phyloP scores from a whole-genome alignment of 2,113 vertebrate species.

The Scalopus aquaticus region DNA sequence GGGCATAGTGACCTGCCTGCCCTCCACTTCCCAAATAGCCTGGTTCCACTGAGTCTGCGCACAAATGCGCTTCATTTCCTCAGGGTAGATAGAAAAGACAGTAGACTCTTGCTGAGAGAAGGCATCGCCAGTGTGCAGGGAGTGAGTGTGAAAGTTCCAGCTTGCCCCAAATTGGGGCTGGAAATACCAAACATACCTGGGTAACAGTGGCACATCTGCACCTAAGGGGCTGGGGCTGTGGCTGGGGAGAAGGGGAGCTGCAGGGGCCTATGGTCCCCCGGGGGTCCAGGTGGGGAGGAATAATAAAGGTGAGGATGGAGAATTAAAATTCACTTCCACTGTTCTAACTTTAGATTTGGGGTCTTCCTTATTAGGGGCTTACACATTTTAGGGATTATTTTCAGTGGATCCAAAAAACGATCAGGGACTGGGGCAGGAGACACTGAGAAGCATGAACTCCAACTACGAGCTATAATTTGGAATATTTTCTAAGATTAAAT shows the following conservation, averaged over 20 bases:
- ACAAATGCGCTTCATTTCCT: background rate
- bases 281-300: background rate
- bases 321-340: background rate
- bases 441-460: background rate
- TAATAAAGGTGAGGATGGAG: background rate
- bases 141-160: background rate
- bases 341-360: background rate
- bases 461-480: background rate
- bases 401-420: constrained; percentile 1
- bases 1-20: background rate
- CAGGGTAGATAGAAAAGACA: too few species aligned
- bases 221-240: too few species aligned
- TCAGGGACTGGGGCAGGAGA: background rate
- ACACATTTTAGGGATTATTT: background rate
- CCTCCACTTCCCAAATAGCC: too few species aligned
- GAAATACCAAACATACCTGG: background rate
- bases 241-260: too few species aligned
- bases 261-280: background rate
- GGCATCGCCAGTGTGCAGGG: background rate
- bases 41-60: background rate
- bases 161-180: background rate
- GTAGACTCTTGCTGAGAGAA: background rate
- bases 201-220: background rate
- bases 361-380: background rate
- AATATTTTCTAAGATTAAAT: background rate